These are phyloP conservation scores for Trididemnum nubilum DNA, from an alignment of 23 tunicate species.

Conservation along the genomic window DNA sequence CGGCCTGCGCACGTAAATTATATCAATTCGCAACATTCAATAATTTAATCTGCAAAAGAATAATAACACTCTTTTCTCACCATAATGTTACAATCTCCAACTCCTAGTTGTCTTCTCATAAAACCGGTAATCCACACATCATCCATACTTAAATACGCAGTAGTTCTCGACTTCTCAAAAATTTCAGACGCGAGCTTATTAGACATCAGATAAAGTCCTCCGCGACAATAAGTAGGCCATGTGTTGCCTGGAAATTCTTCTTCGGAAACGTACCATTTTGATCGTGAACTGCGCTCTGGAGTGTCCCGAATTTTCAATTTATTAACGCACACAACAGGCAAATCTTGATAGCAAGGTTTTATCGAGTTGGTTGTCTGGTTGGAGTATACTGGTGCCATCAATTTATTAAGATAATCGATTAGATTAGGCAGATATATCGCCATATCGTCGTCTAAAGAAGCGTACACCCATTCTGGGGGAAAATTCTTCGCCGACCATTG, in stretches of 20 bases:
- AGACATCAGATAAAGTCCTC: conserved; percentile 57
- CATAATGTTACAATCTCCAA: conserved; percentile 45
- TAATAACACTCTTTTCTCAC: conserved; percentile 13
- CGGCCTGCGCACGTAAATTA: no score
- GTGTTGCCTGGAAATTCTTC: conserved; percentile 17
- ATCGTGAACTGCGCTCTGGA: conserved; percentile 32
- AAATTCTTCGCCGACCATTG: conserved; percentile 57
- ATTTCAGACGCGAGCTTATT: conserved; percentile 4
- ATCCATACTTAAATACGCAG: conserved; percentile 39
- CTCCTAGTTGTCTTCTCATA: conserved; percentile 43
- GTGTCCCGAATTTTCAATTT: conserved; percentile 31
- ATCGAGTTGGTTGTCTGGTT: neutral
- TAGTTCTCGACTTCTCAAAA: conserved; percentile 35
- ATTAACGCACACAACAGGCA: conserved; percentile 64
- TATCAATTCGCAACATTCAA: no score
- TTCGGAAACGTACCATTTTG: conserved; percentile 64
- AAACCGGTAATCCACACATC: conserved; percentile 84
- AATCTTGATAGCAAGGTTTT: conserved; percentile 35
- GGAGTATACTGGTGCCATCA: neutral
- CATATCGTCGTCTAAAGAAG: conserved; percentile 76
- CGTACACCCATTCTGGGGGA: conserved; percentile 31
- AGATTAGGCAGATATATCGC: conserved; percentile 48
- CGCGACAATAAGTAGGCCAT: conserved; percentile 76
- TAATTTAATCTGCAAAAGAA: no score
- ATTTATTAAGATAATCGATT: conserved; percentile 31